Conservation (phyloP, 2,797 vertebrate species). For the Sebastes minor region DNA sequence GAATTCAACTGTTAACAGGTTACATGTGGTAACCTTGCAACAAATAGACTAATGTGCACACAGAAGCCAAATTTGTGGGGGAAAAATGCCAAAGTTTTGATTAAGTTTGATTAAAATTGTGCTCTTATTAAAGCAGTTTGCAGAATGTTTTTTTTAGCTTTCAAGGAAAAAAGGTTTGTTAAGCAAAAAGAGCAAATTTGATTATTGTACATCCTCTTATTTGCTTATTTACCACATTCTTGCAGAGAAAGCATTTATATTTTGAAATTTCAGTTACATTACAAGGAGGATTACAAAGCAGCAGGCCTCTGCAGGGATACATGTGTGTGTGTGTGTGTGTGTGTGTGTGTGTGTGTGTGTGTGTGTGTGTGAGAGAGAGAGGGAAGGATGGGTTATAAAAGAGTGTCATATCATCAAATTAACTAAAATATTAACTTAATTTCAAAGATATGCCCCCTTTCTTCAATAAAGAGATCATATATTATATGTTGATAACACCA, state of each 20-base stretch:
- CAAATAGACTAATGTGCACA: background rate
- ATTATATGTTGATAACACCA: background rate
- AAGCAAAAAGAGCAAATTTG: background rate
- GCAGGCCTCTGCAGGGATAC: background rate
- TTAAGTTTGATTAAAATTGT: background rate
- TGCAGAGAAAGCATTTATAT: background rate
- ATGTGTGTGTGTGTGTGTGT: background rate
- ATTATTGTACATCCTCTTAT: background rate
- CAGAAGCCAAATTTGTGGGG: background rate
- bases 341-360: background rate
- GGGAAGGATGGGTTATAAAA: too few relatives aligned
- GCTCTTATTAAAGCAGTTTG: background rate
- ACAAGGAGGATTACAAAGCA: background rate
- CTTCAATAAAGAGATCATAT: background rate
- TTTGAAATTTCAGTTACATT: background rate
- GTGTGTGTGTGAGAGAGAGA: background rate
- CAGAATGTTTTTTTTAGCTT: background rate
- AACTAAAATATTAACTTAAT: background rate
- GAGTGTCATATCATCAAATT: background rate
- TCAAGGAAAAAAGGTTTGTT: background rate
- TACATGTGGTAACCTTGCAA: constrained; percentile 26
- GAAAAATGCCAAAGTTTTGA: background rate
- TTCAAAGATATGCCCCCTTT: background rate
- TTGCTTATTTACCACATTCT: background rate
- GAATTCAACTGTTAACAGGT: constrained; percentile 10